Base-by-base conservation (phyloP, 2,888 invertebrate species). In the Dynastes tityus region DNA sequence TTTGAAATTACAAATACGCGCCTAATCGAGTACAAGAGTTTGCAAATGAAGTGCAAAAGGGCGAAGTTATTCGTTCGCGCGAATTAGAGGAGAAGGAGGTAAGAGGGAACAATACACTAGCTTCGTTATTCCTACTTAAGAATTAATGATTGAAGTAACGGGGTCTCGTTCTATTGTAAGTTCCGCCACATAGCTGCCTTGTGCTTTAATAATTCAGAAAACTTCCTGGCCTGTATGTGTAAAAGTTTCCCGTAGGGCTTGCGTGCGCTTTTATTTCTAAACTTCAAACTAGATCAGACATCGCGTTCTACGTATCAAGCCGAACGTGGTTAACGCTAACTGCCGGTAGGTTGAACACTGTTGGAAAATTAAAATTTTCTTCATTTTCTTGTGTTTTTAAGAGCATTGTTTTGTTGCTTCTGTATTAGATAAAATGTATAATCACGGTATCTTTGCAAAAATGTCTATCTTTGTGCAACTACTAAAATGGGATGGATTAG, bases 131-230 rank as follows among this genome's bases (percentile, higher is more conserved):
- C 16, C 55, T 1, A 55, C 55, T 55, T 55, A 55, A 55, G 55
- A 55, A 55, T 55, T 55, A 55, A 55, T 16, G 16, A n/a, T 55
- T 55, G 55, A 55, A 55, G 55, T 55, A 55, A 16, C 55, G 16
- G 16, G 55, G n/a, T 45, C 16, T 9, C 55, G 6, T n/a, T 55
- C n/a, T 55, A n/a, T n/a, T 55, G 55, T 55, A n/a, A 55, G 55
- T 55, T 55, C 5, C 16, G 16, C n/a, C 4, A n/a, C 55, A 16
- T 55, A 51, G 11, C 0, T 51, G 16, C 55, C 55, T 13, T 55
- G 13, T 3, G 1, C 55, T 55, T 55, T 55, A 55, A 55, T 55
- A 55, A 55, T 55, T 55, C 55, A 55, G 55, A 55, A 2, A 55
- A 55, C 55, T 55, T 55, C 55, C 16, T 13, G 55, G 2, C 16